Evolutionary conservation across 2,113 vertebrate species (phyloP).

Genomic region (Trinectes maculatus): DNA sequence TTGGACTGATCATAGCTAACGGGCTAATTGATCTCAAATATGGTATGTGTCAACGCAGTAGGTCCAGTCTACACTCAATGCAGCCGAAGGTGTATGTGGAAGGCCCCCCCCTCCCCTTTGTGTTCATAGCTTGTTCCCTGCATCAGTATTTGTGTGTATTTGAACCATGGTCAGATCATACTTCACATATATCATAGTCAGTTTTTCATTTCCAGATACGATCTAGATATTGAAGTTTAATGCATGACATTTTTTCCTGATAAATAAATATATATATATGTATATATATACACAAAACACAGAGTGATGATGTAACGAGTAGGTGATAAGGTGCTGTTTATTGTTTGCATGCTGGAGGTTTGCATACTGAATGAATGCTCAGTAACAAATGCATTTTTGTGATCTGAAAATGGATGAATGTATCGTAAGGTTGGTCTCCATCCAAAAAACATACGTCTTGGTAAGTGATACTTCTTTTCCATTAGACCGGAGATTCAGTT

Average conservation of each 20-base stretch:
- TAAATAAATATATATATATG: slow-evolving; percentile 3
- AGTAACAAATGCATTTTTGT: slow-evolving; percentile 65
- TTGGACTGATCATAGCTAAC: slow-evolving; percentile 34
- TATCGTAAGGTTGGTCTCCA: slow-evolving; percentile 58
- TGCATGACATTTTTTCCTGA: slow-evolving; percentile 35
- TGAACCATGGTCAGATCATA: neutral
- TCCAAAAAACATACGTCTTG: slow-evolving; percentile 66
- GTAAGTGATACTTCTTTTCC: slow-evolving; percentile 73
- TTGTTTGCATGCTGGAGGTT: slow-evolving; percentile 53
- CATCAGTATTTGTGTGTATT: slow-evolving; percentile 44
- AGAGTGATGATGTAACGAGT: slow-evolving; percentile 8
- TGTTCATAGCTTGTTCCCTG: slow-evolving; percentile 22
- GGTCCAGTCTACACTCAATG: slow-evolving; percentile 41
- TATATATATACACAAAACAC: neutral
- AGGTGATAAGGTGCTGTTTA: slow-evolving; percentile 3
- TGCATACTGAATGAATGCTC: slow-evolving; percentile 37
- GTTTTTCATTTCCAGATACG: slow-evolving; percentile 5
- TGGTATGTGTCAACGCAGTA: slow-evolving; percentile 58
- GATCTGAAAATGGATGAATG: slow-evolving; percentile 67
- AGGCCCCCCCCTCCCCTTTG: slow-evolving; percentile 32
- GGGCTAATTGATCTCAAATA: slow-evolving; percentile 55
- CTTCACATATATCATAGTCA: slow-evolving; percentile 44
- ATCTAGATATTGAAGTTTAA: slow-evolving; percentile 10
- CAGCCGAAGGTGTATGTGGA: slow-evolving; percentile 39
- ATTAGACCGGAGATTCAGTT: slow-evolving; percentile 40